phyloP scores from a whole-genome alignment of 2,888 invertebrate species.

The Coenonympha glycerion region DNA sequence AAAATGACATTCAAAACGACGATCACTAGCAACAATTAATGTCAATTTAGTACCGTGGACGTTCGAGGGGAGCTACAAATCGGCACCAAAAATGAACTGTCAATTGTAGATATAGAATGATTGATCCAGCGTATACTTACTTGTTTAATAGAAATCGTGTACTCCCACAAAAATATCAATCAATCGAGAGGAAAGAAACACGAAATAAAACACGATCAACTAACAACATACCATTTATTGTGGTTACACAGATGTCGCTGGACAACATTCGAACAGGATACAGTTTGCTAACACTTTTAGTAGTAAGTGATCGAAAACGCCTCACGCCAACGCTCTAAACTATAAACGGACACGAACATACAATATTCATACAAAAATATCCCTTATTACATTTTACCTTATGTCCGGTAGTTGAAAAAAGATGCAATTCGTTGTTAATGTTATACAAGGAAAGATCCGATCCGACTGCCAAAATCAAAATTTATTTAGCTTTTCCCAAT shows the following conservation, averaged over 20 bases:
- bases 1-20: no score
- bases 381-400: background rate
- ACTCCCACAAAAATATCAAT: background rate
- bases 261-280: conserved; percentile 62
- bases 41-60: no score
- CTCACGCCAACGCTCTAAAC: conserved; percentile 54
- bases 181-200: background rate
- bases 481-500: no score
- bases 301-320: conserved; percentile 51
- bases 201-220: conserved; percentile 45
- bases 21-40: no score
- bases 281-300: conserved; percentile 49
- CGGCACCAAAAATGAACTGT: no score
- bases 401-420: background rate
- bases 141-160: no score
- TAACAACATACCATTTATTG: conserved; percentile 74
- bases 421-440: no score
- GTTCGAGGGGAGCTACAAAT: no score
- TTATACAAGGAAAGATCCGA: no score
- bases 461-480: no score
- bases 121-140: no score
- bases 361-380: conserved; percentile 28
- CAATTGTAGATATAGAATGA: no score
- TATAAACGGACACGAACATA: conserved; percentile 38
- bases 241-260: conserved; percentile 67